These are phyloP conservation scores for Blastobasis adustella DNA, from an alignment of 2,888 invertebrate species.

Conservation along the genomic window DNA sequence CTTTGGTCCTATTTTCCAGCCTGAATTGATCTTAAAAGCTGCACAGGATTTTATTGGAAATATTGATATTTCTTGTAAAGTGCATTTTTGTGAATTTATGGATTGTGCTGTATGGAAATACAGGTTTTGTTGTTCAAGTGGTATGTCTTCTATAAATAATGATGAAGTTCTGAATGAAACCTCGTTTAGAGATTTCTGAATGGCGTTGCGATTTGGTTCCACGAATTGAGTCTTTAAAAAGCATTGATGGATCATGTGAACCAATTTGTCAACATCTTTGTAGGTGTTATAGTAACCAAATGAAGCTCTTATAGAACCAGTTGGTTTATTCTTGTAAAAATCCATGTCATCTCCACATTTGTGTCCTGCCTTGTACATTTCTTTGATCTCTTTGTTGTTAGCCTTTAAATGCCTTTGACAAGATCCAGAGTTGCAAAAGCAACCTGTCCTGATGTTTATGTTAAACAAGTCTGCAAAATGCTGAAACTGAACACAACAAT, in stretches of 20 bases:
- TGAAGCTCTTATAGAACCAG: conserved; percentile 93
- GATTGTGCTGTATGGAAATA: conserved; percentile 14
- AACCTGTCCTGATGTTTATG: conserved; percentile 92
- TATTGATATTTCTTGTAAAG: conserved; percentile 55
- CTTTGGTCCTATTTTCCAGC: conserved; percentile 83
- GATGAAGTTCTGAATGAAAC: too few species aligned
- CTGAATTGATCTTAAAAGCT: conserved; percentile 77
- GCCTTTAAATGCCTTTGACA: conserved; percentile 88
- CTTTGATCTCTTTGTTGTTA: conserved; percentile 79
- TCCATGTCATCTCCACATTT: conserved; percentile 93
- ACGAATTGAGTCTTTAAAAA: conserved; percentile 72
- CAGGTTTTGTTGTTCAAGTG: conserved; percentile 16
- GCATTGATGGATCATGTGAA: conserved; percentile 84
- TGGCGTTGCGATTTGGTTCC: conserved; percentile 39
- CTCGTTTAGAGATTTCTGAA: conserved; percentile 13
- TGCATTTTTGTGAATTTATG: conserved; percentile 18
- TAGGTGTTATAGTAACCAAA: conserved; percentile 92
- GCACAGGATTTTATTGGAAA: conserved; percentile 96
- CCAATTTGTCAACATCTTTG: conserved; percentile 80
- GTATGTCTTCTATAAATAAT: conserved; percentile 14
- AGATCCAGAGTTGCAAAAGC: conserved; percentile 97
- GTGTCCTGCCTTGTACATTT: conserved; percentile 90
- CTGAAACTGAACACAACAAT: conserved; percentile 77
- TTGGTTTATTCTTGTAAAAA: conserved; percentile 89
- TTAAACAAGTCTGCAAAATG: conserved; percentile 91